phyloP scores from a whole-genome alignment of 2,113 vertebrate genomes.

The Chaetorhynchus papuensis region DNA sequence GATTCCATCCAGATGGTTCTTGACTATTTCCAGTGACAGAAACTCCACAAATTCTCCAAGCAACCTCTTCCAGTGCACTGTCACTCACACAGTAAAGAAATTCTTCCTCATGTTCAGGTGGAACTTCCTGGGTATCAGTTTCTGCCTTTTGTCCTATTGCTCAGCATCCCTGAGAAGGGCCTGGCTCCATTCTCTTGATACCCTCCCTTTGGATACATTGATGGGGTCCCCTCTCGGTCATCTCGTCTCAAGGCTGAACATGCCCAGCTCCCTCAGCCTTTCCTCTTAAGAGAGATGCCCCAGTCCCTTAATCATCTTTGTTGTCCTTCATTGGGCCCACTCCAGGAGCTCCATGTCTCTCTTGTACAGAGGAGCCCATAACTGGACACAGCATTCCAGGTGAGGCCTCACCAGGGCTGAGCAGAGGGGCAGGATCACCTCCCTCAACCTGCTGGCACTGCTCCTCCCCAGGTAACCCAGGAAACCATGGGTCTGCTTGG shows the following conservation, averaged over 20 bases:
- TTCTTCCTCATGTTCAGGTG: background rate
- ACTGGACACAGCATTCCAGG: background rate
- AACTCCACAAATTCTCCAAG: background rate
- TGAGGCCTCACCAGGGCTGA: background rate
- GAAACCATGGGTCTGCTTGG: background rate
- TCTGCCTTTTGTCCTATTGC: background rate
- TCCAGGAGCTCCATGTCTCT: background rate
- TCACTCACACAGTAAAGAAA: background rate
- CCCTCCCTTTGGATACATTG: background rate
- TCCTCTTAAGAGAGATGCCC: background rate
- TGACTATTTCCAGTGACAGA: background rate
- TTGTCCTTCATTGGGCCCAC: background rate
- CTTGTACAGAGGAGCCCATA: background rate
- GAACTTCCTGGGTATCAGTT: background rate
- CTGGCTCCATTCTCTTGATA: background rate
- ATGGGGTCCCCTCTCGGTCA: background rate
- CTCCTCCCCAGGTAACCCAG: background rate
- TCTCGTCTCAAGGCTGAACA: background rate
- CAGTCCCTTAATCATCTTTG: background rate
- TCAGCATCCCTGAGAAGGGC: background rate
- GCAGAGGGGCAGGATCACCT: background rate
- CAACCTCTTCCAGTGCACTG: background rate
- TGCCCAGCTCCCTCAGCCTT: background rate
- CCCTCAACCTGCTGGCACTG: rapidly evolving
- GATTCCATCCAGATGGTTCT: background rate